Evolutionary conservation across 2,888 invertebrate species (phyloP), one percentile per base, ranked within the genome.

Genomic region (Nymphalis polychloros): DNA sequence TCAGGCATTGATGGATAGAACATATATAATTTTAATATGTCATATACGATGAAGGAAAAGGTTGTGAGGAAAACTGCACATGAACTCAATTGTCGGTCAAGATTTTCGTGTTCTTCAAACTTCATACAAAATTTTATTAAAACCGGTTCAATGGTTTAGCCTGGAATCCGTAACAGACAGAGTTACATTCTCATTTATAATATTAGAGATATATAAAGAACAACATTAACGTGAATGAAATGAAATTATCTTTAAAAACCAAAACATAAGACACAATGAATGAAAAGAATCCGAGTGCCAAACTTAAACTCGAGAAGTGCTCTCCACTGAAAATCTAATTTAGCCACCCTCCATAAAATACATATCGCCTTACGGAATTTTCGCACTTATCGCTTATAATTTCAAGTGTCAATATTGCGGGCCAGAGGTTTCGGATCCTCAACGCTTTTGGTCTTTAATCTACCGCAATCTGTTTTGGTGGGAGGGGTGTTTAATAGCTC

Each of bases 391-490:
- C 82, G 81, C 82, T 82, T 84, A 85, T 82, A 84, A 81, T 80
- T 82, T 80, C n/a, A 87, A 84, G 83, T 81, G 81, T 81, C 81
- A 87, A 84, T 86, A 85, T 84, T 80, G 85, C 76, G 81, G 84
- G 80, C 82, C 83, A 76, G 83, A 50, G 46, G n/a, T 65, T 59
- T 59, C 81, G 77, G 84, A 84, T 75, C 64, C 55, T 65, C 65
- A 65, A 88, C 86, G 87, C 88, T 86, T 89, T 86, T 86, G 92
- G 90, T 91, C 91, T 91, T 92, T 91, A 91, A 92, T 92, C 90
- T 86, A 89, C 92, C 92, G 89, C 92, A 92, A 92, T 92, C 91
- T 92, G 92, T 90, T 92, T 91, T 90, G 84, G 88, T 81, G 84
- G 80, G 81, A 84, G 83, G 86, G 90, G 89, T 91, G 90, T 90